Evolutionary conservation across 2,113 vertebrate species (phyloP), one percentile per base, ranked within the genome.

Genomic region (Pardalotus punctatus): DNA sequence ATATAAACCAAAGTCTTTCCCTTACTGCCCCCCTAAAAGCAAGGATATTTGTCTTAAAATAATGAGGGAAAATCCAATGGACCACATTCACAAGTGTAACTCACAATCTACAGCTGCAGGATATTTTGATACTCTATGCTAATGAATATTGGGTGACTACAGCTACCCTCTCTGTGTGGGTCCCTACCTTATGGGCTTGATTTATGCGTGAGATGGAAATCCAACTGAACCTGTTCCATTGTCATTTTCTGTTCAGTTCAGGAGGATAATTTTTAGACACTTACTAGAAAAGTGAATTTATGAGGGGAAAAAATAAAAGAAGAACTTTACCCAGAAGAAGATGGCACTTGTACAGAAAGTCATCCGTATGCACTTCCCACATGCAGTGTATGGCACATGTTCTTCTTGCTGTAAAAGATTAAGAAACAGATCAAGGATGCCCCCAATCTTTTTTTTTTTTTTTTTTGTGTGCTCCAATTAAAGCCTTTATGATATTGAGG

Each of bases 261-360:
- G 27, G 8, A 66, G 7, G 15, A 76, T 47, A 3, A 42, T 81
- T 57, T 53, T 77, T 72, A 50, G 53, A 65, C 9, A 18, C 27
- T 40, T 84, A 69, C 45, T 93, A 42, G 38, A 47, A 33, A 81
- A 74, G 6, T 73, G 61, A 83, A 62, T 81, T 72, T 4, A 76
- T 65, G 43, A 64, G 29, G 12, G 64, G 35, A 86, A 95, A 81
- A 38, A 90, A 22, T 51, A 84, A 77, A 40, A 85, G 56, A 86
- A 65, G 40, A 81, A 69, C 58, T 92, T 98, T 99, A 99, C 99
- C 99, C 99, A 99, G 97, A 99, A 99, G 16, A 99, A 72, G 76
- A 99, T 99, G 6, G 99, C 99, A n/a, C 98, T 98, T 6, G 99
- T 97, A 93, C 99, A 99, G 53, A 99, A 97, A 10, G 98, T 96